Conservation (phyloP, 1,140 invertebrate species). For the Brachystomella parvula region DNA sequence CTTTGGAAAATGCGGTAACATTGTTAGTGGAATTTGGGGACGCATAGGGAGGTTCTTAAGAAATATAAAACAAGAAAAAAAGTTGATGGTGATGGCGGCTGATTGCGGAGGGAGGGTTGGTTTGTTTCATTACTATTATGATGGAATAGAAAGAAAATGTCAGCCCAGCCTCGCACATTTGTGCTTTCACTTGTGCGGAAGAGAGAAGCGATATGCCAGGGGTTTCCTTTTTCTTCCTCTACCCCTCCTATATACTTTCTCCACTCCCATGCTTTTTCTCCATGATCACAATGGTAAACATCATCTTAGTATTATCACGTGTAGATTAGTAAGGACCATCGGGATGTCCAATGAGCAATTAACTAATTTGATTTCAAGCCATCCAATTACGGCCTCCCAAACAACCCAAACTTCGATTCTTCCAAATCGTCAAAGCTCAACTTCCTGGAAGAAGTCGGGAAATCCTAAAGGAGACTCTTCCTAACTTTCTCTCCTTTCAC, state of each 20-base stretch:
- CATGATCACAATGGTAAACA: slow-evolving; percentile 38
- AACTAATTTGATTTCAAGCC: slow-evolving; percentile 40
- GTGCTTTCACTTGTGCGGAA: neutral
- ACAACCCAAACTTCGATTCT: neutral
- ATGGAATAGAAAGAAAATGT: neutral
- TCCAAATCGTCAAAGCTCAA: neutral
- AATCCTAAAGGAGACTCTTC: neutral
- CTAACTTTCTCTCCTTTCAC: neutral
- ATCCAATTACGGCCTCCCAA: slow-evolving; percentile 35
- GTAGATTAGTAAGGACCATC: slow-evolving; percentile 39
- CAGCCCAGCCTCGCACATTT: neutral
- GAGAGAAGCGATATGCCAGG: neutral
- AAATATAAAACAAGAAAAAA: no score
- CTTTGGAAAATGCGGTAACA: no score
- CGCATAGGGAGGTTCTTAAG: no score
- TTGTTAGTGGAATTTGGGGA: no score
- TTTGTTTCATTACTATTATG: neutral
- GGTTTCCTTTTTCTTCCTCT: neutral
- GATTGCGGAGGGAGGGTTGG: neutral
- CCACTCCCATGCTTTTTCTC: neutral
- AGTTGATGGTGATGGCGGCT: neutral
- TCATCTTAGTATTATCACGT: slow-evolving; percentile 40
- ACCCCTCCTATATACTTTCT: neutral
- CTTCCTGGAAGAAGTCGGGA: no score
- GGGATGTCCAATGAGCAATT: slow-evolving; percentile 39